Evolutionary conservation across 2,113 vertebrate species (phyloP).

Genomic region (Podilymbus podiceps): DNA sequence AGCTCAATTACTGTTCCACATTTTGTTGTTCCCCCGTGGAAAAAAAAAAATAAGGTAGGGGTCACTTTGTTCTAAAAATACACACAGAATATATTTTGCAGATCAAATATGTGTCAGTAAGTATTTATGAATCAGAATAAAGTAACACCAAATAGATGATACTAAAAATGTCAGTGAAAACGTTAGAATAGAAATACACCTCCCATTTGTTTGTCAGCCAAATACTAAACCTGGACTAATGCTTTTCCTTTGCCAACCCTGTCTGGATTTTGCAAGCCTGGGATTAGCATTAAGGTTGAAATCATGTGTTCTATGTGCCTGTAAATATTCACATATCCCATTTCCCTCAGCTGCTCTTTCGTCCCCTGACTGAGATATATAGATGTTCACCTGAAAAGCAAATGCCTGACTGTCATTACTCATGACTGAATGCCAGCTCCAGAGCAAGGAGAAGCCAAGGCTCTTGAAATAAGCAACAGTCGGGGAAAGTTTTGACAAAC

Average conservation of each 20-base stretch:
- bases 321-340: slow-evolving; percentile 6
- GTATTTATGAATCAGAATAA: slow-evolving; percentile 40
- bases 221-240: slow-evolving; percentile 19
- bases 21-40: not conserved
- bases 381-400: slow-evolving; percentile 50
- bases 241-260: not conserved
- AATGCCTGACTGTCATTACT: slow-evolving; percentile 36
- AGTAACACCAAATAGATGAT: not conserved
- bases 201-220: slow-evolving; percentile 21
- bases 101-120: slow-evolving; percentile 37
- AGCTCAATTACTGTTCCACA: not conserved
- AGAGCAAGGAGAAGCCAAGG: slow-evolving; percentile 13
- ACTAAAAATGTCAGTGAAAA: slow-evolving; percentile 17
- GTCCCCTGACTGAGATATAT: slow-evolving; percentile 17
- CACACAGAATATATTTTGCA: not conserved
- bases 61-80: slow-evolving; percentile 62
- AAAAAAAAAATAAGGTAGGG: not conserved
- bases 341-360: not conserved
- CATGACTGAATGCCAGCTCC: slow-evolving; percentile 14
- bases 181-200: slow-evolving; percentile 17
- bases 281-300: slow-evolving; percentile 35
- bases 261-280: not conserved
- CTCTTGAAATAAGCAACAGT: not conserved
- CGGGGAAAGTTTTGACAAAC: not conserved
- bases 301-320: slow-evolving; percentile 20